Evolutionary conservation across 2,113 vertebrate genomes (phyloP).

Genomic region (Agapornis roseicollis): DNA sequence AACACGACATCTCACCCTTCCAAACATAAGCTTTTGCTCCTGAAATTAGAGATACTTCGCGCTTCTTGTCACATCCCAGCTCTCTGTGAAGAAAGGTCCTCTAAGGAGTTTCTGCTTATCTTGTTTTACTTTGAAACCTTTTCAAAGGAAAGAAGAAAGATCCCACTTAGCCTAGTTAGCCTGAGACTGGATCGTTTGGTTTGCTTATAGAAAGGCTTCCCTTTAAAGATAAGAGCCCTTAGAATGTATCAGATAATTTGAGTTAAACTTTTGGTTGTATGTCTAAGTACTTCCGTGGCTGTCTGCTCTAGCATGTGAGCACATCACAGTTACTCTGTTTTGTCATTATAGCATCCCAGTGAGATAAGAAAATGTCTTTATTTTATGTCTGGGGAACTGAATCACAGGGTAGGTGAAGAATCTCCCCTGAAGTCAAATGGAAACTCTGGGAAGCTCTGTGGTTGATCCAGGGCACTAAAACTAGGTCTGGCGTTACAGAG

Average conservation of each 20-base stretch:
- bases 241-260: slow-evolving; percentile 60
- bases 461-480: not conserved
- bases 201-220: slow-evolving; percentile 53
- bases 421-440: not conserved
- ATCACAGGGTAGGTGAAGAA: slow-evolving; percentile 9
- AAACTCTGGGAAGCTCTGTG: not conserved
- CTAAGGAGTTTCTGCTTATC: slow-evolving; percentile 73
- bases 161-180: slow-evolving; percentile 54
- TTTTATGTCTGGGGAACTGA: slow-evolving; percentile 7
- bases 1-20: slow-evolving; percentile 30
- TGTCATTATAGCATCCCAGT: slow-evolving; percentile 11
- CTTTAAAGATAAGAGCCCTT: slow-evolving; percentile 59
- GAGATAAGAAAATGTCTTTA: slow-evolving; percentile 50
- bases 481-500: not conserved
- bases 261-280: slow-evolving; percentile 46
- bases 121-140: slow-evolving; percentile 74
- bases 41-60: slow-evolving; percentile 58
- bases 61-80: slow-evolving; percentile 60
- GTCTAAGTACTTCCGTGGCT: slow-evolving; percentile 33
- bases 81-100: slow-evolving; percentile 57
- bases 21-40: slow-evolving; percentile 53
- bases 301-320: not conserved
- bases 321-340: slow-evolving; percentile 43
- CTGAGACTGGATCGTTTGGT: slow-evolving; percentile 31
- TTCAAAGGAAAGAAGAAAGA: slow-evolving; percentile 73